Evolutionary conservation across 2,113 vertebrate species (phyloP).

Genomic region (Plectropomus leopardus): DNA sequence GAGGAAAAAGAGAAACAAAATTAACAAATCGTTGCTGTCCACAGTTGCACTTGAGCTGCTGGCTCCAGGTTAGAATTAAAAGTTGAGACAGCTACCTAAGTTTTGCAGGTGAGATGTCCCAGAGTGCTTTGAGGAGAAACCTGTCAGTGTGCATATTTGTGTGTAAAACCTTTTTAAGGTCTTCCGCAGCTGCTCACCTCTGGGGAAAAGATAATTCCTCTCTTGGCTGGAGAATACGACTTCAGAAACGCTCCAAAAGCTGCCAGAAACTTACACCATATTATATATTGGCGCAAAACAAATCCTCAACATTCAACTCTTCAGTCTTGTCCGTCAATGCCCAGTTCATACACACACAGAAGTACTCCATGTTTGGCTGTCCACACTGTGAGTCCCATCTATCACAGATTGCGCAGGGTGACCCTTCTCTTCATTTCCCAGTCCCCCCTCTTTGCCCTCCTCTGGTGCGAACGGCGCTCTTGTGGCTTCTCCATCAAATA

Average conservation of each 20-base stretch:
- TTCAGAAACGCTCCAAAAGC: slow-evolving; percentile 37
- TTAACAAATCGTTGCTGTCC: slow-evolving; percentile 30
- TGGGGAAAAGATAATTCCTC: slow-evolving; percentile 47
- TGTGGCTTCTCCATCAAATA: slow-evolving; percentile 64
- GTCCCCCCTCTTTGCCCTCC: slow-evolving; percentile 27
- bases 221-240: slow-evolving; percentile 32
- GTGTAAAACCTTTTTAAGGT: slow-evolving; percentile 35
- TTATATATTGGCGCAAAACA: slow-evolving; percentile 27
- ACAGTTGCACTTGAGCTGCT: slow-evolving; percentile 4
- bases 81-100: slow-evolving; percentile 39
- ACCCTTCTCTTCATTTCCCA: slow-evolving; percentile 50
- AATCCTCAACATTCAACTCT: slow-evolving; percentile 31
- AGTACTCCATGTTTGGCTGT: slow-evolving; percentile 50
- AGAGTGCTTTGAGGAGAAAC: slow-evolving; percentile 23
- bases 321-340: slow-evolving; percentile 4
- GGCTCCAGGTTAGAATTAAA: slow-evolving; percentile 27
- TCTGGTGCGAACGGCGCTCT: slow-evolving; percentile 15
- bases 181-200: slow-evolving; percentile 48
- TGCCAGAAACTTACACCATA: slow-evolving; percentile 33
- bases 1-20: slow-evolving; percentile 28
- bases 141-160: slow-evolving; percentile 10
- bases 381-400: slow-evolving; percentile 5
- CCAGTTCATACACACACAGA: not conserved
- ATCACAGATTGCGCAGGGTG: slow-evolving; percentile 55
- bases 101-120: slow-evolving; percentile 42